Percentiles rank a stretch among this genome's conserved stretches.
phyloP scores from a whole-genome alignment of 2,888 invertebrate genomes.

The Deilephila porcellus region DNA sequence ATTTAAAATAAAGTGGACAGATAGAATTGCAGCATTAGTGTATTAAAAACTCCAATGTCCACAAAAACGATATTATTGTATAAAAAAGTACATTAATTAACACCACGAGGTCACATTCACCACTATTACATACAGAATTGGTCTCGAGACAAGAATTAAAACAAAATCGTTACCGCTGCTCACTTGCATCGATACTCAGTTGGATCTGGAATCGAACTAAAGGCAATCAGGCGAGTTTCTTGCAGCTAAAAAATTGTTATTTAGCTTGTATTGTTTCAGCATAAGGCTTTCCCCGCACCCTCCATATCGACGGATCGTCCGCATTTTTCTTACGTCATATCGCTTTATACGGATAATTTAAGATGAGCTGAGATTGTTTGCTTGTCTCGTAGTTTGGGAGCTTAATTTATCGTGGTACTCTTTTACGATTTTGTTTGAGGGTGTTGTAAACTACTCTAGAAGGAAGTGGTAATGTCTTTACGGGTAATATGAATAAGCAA shows the following conservation, averaged over 20 bases:
- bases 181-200: conserved; percentile 48
- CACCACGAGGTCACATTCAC: too few species aligned
- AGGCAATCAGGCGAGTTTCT: conserved; percentile 53
- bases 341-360: conserved; percentile 16
- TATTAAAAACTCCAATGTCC: too few species aligned
- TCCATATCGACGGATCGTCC: conserved; percentile 39
- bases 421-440: not conserved
- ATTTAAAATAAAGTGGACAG: too few species aligned
- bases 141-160: too few species aligned
- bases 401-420: not conserved
- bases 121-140: too few species aligned
- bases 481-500: too few species aligned
- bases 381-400: not conserved
- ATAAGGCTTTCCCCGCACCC: conserved; percentile 25
- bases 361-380: conserved; percentile 16
- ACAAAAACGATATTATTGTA: too few species aligned
- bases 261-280: conserved; percentile 49
- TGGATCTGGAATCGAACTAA: conserved; percentile 62
- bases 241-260: conserved; percentile 43
- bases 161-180: conserved; percentile 37
- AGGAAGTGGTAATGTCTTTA: too few species aligned
- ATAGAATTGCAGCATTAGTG: too few species aligned
- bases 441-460: not conserved
- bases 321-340: conserved; percentile 41
- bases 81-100: too few species aligned